Evolutionary conservation across 2,113 vertebrate genomes (phyloP), one percentile per base, ranked within the genome.

Genomic region (Athene noctua): DNA sequence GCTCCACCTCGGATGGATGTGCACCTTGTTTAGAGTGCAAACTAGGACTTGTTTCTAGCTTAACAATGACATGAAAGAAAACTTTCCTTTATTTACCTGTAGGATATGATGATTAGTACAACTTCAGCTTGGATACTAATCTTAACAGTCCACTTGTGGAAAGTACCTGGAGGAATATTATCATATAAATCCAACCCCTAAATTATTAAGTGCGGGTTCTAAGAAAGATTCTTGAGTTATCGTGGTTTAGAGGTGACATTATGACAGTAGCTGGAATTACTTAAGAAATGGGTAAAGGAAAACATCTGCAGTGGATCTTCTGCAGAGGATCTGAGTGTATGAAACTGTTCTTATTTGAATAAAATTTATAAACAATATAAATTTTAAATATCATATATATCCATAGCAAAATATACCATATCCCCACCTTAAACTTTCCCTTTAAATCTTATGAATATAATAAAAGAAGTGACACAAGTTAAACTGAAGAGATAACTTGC

Each of bases 11-110:
- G 54, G 27, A 59, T 20, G 29, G 22, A 40, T 2, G 1, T 68
- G 21, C 15, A 21, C 6, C 3, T 32, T 23, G 18, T 32, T 10
- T 6, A 5, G 5, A 51, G 5, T 7, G 19, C 18, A 46, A 54
- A 7, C 8, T 14, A 55, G 3, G 1, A 12, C 3, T 49, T 16
- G 6, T 34, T 79, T 85, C 17, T n/a, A 61, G 42, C 2, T 0
- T 29, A 54, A 36, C 4, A 21, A 10, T 67, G 36, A 49, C 47
- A 36, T 25, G 46, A 61, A 90, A 49, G 4, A 54, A 87, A 66
- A 38, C 10, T 51, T 10, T 27, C 8, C 6, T 92, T 90, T 90
- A 46, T 63, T 82, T 65, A 51, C 52, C 29, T 67, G 8, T 17
- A 79, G n/a, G 34, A 40, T 54, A 47, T 23, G 15, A 57, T 80